Evolutionary conservation across 2,113 vertebrate genomes (phyloP).

Genomic region (Centropus bengalensis): DNA sequence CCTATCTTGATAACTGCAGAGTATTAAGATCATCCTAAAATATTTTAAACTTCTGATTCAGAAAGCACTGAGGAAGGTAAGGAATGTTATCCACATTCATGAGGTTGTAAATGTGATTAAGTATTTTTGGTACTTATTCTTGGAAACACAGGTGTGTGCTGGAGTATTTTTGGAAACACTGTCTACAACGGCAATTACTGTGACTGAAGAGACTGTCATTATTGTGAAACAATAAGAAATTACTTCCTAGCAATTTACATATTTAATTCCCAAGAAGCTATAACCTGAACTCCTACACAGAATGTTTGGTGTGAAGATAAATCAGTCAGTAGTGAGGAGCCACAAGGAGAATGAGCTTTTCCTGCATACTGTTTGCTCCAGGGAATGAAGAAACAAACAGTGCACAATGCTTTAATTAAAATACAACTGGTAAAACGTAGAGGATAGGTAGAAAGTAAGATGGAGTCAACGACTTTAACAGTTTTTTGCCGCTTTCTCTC

Average conservation of each 20-base stretch:
- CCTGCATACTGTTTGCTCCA: neutral
- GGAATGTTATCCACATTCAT: neutral
- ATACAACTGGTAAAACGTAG: neutral
- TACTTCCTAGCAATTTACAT: neutral
- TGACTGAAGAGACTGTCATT: neutral
- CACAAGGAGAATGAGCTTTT: neutral
- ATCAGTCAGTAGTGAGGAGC: neutral
- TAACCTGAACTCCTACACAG: neutral
- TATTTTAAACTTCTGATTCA: neutral
- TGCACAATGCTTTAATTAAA: neutral
- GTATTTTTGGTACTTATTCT: neutral
- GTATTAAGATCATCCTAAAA: neutral
- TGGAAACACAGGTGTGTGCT: neutral
- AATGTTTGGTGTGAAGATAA: neutral
- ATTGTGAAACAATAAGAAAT: neutral
- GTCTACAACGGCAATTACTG: neutral
- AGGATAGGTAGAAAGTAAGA: neutral
- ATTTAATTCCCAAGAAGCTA: neutral
- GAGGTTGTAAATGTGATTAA: constrained; percentile 4
- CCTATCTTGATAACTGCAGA: neutral
- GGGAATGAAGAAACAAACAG: neutral
- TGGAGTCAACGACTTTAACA: neutral
- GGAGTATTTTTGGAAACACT: neutral
- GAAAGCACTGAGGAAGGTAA: neutral
- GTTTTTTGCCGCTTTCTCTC: neutral